Base-by-base conservation (phyloP, 1,140 invertebrate species). In the Drosophila tristis region DNA sequence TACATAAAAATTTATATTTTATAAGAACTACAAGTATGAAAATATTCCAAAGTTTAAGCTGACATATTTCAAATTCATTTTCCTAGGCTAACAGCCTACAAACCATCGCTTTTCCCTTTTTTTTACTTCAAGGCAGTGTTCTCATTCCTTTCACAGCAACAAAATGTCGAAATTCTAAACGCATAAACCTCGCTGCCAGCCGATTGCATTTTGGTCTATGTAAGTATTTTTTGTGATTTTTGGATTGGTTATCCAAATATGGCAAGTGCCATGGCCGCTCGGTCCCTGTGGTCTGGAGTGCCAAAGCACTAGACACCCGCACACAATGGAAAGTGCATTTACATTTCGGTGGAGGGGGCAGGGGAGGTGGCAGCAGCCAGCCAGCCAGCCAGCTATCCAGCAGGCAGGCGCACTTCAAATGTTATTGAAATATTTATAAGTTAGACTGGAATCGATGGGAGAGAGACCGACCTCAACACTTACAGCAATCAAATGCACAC, bases 351-450 rank as follows among this genome's bases (percentile, higher is more conserved):
- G 13, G 5, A 16, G 53, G 53, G 29, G 11, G 48, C 8, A 25
- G 50, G 39, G 13, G 20, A 11, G 53, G 49, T 8, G 2, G 67
- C 54, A 44, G 45, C 39, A 44, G 63, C 16, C 16, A 16, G 16
- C 16, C n/a, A n/a, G n/a, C 39, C 72, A 71, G 64, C 61, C 59
- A 39, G 35, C 35, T 55, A 72, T 72, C 67, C 81, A 67, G 39
- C 79, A 64, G 62, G 63, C 54, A 45, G 66, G 20, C 74, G 82
- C 80, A 84, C 85, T 89, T 73, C 84, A 89, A 87, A 87, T 89
- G 84, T 87, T 87, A 89, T 89, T 89, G 84, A 89, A 89, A 89
- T 89, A 89, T 89, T 89, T 87, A 87, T 87, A 87, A 87, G 82
- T 87, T 89, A 87, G 82, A 79, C 82, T 39, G 63, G 16, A 51